phyloP scores from a whole-genome alignment of 2,888 invertebrate species.

The Disparrhopalites patrizii region DNA sequence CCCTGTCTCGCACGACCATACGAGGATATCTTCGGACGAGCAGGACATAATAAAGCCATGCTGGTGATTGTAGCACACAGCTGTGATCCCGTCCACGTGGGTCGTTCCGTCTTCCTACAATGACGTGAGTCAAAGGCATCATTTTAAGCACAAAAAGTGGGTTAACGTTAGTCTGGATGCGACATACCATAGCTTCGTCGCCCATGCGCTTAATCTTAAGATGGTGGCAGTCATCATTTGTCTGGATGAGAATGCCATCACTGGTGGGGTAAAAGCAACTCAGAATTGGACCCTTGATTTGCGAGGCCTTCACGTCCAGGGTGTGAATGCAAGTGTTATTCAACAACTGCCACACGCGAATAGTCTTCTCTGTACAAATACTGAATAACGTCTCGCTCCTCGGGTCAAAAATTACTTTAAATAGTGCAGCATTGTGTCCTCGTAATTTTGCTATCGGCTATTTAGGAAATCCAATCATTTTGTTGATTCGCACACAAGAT shows the following conservation, averaged over 20 bases:
- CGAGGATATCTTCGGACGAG: constrained; percentile 32
- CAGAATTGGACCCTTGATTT: constrained; percentile 28
- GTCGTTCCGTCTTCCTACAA: constrained; percentile 25
- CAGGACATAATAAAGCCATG: constrained; percentile 32
- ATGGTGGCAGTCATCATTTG: constrained; percentile 25
- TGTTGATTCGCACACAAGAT: no score
- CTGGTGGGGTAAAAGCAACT: constrained; percentile 29
- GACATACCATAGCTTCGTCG: constrained; percentile 21
- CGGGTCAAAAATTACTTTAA: constrained; percentile 27
- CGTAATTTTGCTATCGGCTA: constrained; percentile 32
- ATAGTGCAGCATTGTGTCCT: constrained; percentile 33
- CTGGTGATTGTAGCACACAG: constrained; percentile 33
- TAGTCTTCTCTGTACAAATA: constrained; percentile 31
- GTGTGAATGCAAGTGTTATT: constrained; percentile 33
- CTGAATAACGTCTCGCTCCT: constrained; percentile 32
- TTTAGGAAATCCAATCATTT: no score
- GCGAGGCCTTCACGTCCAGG: constrained; percentile 23
- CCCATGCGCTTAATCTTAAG: constrained; percentile 26
- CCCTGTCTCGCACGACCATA: constrained; percentile 32
- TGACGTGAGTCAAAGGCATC: not conserved
- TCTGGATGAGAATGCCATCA: constrained; percentile 30
- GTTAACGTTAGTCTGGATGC: not conserved
- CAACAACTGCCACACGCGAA: constrained; percentile 30
- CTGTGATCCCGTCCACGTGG: constrained; percentile 28
- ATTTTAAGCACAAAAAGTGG: not conserved